Evolutionary conservation across 2,113 vertebrate species (phyloP), one percentile per base, ranked within the genome.

Genomic region (Eonycteris spelaea): DNA sequence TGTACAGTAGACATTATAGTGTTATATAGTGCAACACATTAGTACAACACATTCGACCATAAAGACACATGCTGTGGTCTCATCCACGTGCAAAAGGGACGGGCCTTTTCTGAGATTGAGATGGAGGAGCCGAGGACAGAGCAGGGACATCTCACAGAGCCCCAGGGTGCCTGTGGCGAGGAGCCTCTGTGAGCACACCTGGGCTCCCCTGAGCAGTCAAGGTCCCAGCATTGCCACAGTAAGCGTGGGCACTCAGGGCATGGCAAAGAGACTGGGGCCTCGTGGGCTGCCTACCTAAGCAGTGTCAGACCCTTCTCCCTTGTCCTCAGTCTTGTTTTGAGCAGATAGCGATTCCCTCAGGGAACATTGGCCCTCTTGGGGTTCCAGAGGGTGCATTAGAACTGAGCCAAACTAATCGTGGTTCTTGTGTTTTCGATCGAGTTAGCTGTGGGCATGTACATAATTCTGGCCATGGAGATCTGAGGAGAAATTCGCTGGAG

Each of bases 111-210:
- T 55, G 28, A 45, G 73, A 33, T 33, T n/a, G 57, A 48, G 30
- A 14, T 55, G 71, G 35, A 80, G 33, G 1, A 11, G 7, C 30
- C 28, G 10, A 51, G 21, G 14, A 43, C 14, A 26, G 24, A 40
- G 12, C 5, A n/a, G 5, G 11, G 59, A 68, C 9, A 10, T 28
- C 11, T 38, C 1, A 0, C 0, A 65, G 86, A 35, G 28, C 16
- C 15, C 13, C 0, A 0, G 7, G 6, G 8, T 13, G 0, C 10
- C 38, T 5, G 4, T 4, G 1, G 5, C 28, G 15, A 30, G 14
- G 8, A 75, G 15, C 12, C 6, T 65, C 68, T 75, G 59, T 40
- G 38, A 45, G 18, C 40, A 88, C 2, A 82, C 22, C 15, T n/a
- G 30, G 28, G 12, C 57, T 84, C 19, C 16, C 0, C 0, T 14